Base-by-base conservation (phyloP, 2,113 vertebrate species). In the Carettochelys insculpta region DNA sequence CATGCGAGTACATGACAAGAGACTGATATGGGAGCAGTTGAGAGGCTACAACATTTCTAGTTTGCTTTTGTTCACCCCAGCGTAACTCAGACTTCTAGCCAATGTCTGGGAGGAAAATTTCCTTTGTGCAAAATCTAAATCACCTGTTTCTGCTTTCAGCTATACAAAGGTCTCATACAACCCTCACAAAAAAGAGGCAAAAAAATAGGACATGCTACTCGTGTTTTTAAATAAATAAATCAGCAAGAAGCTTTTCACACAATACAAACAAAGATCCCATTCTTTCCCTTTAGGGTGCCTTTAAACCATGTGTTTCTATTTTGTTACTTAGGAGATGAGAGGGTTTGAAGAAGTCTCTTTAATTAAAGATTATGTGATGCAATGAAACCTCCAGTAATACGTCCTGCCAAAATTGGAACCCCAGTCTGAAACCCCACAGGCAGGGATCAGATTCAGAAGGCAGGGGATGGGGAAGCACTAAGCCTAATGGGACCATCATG, bases 1-100 rank as follows among this genome's bases (percentile, higher is more conserved):
- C 48, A 34, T 1, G 80, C 24, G 45, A 56, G 2, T 0, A 0
- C 9, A 38, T 27, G 48, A 34, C 4, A 14, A 80, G 71, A 51
- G 61, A 34, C 29, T 4, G 31, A 77, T 22, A 48, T 50, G 29
- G 56, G 56, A 61, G 34, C 24, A 29, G 5, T 31, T 14, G 25
- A 80, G 82, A 1, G 68, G 43, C 41, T 51, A 38, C 34, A 52
- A 29, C 7, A 88, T 78, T 68, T 85, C 79, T 77, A 3, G 5
- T 79, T 65, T 20, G 58, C 31, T 77, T 82, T 52, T 76, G 27
- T 43, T 73, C 29, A 3, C 45, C n/a, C 43, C 43, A 48, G 31
- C 1, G 4, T 41, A 85, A 25, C 27, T 16, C 1, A 1, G 31
- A 65, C 58, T 65, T 16, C 34, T 65, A n/a, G 52, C 11, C 50